A percentile compares a stretch with the other conserved stretches of the same genome.
Conservation (phyloP, 2,797 vertebrate species). For the Intellagama lesueurii region DNA sequence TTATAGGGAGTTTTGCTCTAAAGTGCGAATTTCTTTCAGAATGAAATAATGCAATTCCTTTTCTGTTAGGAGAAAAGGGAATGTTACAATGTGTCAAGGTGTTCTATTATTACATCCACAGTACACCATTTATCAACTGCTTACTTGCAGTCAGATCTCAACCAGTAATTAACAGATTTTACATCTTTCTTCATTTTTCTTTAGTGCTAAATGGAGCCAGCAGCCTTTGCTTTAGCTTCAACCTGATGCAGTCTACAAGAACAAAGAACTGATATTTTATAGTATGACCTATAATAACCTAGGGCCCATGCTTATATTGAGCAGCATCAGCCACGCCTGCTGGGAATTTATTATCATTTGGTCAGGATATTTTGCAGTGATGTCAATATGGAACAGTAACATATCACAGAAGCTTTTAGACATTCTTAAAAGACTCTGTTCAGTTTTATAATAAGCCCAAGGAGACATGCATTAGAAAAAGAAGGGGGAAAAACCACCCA, state of each 20-base stretch:
- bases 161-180: constrained; percentile 5
- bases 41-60: constrained; percentile 10
- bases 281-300: background rate
- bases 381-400: constrained; percentile 19
- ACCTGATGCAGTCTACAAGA: constrained; percentile 13
- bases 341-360: constrained; percentile 31
- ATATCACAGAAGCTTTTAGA: constrained; percentile 16
- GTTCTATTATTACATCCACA: constrained; percentile 21
- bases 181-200: constrained; percentile 1
- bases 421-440: constrained; percentile 33
- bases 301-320: background rate
- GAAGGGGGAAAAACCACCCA: background rate
- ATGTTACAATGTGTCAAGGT: background rate
- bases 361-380: constrained; percentile 27
- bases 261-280: constrained; percentile 19
- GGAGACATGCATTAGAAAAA: background rate
- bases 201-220: background rate
- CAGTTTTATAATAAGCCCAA: background rate
- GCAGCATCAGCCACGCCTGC: constrained; percentile 9
- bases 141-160: background rate
- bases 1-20: constrained; percentile 7
- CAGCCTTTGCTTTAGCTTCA: constrained; percentile 1
- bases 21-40: background rate
- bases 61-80: background rate
- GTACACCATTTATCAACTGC: background rate